Base-by-base conservation (phyloP, 1,140 invertebrate genomes). In the Trichoplusia ni region DNA sequence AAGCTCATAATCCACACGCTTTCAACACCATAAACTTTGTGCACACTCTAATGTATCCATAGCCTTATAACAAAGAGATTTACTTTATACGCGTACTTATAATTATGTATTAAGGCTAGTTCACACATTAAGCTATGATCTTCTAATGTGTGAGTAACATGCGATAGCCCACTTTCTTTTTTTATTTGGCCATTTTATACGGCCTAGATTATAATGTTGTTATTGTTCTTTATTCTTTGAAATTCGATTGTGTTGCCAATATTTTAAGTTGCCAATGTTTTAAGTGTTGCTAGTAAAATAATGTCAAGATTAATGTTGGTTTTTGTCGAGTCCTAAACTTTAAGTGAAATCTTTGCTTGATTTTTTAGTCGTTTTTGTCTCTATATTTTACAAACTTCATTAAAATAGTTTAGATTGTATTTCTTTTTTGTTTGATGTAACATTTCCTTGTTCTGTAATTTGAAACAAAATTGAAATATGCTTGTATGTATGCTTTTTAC, bases 151-250 rank as follows among this genome's bases (percentile, higher is more conserved):
- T 58, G 44, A 14, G 23, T 23, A 62, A 29, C 67, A 69, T 53
- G 71, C 71, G 49, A 69, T 63, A 64, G 9, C 53, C 60, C 63
- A 61, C 67, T 69, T 68, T 68, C 69, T 53, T 72, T 68, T 65
- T 63, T 49, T 62, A 60, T 64, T 56, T 35, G 19, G 38, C 18
- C 25, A 42, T 58, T 21, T 37, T 4, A n/a, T 42, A 44, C 21
- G 38, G 38, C 25, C 37, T 37, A 29, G 51, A 42, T 62, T 19
- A 25, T 53, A 29, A 29, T 60, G 11, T 42, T 64, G 33, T 56
- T 42, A 62, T 40, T 35, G 14, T 37, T 40, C 23, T n/a, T n/a
- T n/a, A n/a, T n/a, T n/a, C n/a, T n/a, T n/a, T n/a, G n/a, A n/a
- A n/a, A n/a, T n/a, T n/a, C n/a, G n/a, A n/a, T n/a, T n/a, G n/a